These are phyloP conservation scores for Crioceris asparagi DNA, from an alignment of 2,888 invertebrate genomes.

Conservation along the genomic window DNA sequence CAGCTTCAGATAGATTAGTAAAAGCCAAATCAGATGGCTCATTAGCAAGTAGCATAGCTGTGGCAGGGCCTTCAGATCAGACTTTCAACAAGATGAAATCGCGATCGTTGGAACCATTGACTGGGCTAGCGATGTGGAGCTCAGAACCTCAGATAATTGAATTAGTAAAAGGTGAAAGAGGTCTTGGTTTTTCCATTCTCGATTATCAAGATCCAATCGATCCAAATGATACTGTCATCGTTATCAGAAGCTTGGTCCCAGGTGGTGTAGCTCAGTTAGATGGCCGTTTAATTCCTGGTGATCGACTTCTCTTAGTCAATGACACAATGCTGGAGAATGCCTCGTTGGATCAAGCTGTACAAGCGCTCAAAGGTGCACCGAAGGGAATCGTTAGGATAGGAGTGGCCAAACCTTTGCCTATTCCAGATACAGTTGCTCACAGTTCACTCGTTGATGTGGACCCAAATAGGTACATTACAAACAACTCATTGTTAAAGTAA, in stretches of 20 bases:
- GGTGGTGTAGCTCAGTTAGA: constrained; percentile 97
- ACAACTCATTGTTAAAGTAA: constrained; percentile 19
- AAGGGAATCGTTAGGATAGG: constrained; percentile 92
- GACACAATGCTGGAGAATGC: constrained; percentile 90
- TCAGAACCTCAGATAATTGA: constrained; percentile 94
- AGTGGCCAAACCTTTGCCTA: constrained; percentile 85
- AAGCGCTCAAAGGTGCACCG: constrained; percentile 91
- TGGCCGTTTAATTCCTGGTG: constrained; percentile 96
- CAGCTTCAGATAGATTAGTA: constrained; percentile 58
- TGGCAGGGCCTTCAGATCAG: constrained; percentile 40
- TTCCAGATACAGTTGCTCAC: constrained; percentile 55
- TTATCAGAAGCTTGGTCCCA: constrained; percentile 94
- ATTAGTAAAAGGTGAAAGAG: constrained; percentile 91
- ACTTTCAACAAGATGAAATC: constrained; percentile 62
- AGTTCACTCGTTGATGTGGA: constrained; percentile 34
- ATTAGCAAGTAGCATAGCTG: constrained; percentile 54
- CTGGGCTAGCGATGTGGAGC: constrained; percentile 97
- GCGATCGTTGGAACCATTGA: constrained; percentile 92
- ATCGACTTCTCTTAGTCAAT: constrained; percentile 88
- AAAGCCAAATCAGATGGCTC: constrained; percentile 92
- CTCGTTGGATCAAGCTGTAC: constrained; percentile 92
- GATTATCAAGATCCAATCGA: constrained; percentile 95
- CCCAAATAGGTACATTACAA: constrained; percentile 27
- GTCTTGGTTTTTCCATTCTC: constrained; percentile 95
- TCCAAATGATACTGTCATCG: constrained; percentile 93